Evolutionary conservation across 2,113 vertebrate species (phyloP).

Genomic region (Trochalopteron elliotii): DNA sequence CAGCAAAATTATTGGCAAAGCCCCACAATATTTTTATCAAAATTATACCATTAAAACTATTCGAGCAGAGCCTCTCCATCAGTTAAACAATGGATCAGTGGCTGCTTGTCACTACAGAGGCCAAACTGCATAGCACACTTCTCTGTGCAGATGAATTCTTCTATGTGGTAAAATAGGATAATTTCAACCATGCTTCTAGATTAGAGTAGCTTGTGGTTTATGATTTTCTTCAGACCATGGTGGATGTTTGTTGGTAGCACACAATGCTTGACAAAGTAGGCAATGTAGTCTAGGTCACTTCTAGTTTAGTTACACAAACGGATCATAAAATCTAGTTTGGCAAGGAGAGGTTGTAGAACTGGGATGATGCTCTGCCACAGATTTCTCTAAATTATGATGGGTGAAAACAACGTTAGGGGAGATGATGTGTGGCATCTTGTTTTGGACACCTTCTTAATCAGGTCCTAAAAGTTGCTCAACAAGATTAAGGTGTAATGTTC

Average conservation of each 20-base stretch:
- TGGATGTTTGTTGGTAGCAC: background rate
- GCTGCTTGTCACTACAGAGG: fast-evolving
- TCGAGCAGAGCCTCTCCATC: background rate
- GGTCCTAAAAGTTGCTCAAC: background rate
- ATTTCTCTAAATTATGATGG: background rate
- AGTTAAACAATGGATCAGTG: background rate
- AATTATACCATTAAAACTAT: background rate
- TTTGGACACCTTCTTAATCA: background rate
- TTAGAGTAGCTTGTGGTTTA: background rate
- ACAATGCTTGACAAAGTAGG: fast-evolving
- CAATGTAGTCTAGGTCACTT: background rate
- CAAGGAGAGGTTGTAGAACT: background rate
- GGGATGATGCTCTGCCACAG: background rate
- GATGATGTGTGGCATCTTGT: background rate
- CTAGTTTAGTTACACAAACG: background rate
- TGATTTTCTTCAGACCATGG: background rate
- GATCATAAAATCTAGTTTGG: background rate
- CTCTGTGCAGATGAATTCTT: background rate
- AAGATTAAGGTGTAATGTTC: background rate
- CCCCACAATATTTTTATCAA: background rate
- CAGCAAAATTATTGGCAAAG: background rate
- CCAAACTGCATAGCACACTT: fast-evolving
- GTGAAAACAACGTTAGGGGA: background rate
- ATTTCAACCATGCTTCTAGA: background rate
- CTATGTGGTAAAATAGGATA: background rate